Evolutionary conservation across 1,140 invertebrate genomes (phyloP).

Genomic region (Aphelenchoides besseyi): DNA sequence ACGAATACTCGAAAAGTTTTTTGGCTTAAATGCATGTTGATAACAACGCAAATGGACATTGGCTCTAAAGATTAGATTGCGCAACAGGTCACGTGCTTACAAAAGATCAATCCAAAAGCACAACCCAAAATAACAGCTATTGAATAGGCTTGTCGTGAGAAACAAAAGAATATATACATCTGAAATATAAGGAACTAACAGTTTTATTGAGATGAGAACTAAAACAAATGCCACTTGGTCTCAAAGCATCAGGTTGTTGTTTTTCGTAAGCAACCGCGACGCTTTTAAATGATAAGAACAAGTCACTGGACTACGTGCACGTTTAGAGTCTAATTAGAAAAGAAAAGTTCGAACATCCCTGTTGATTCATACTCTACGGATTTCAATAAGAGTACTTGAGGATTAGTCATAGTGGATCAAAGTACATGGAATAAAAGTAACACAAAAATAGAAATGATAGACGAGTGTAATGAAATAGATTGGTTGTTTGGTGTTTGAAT

Average conservation of each 20-base stretch:
- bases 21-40: no score
- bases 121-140: no score
- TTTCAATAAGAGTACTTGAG: not conserved
- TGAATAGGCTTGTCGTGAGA: not conserved
- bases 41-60: no score
- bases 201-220: no score
- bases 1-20: no score
- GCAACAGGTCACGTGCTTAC: no score
- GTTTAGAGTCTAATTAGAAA: not conserved
- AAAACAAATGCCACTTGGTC: no score
- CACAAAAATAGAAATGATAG: not conserved
- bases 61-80: no score
- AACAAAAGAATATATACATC: not conserved
- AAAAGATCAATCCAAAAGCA: no score
- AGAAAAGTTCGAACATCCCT: conserved; percentile 7
- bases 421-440: conserved; percentile 16
- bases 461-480: not conserved
- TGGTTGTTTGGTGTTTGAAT: no score
- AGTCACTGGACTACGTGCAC: not conserved
- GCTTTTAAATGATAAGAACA: not conserved
- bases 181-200: not conserved
- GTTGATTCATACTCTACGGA: not conserved
- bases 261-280: not conserved
- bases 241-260: not conserved
- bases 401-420: no score